Conservation (phyloP, 2,888 invertebrate genomes). For the Biston betularia region DNA sequence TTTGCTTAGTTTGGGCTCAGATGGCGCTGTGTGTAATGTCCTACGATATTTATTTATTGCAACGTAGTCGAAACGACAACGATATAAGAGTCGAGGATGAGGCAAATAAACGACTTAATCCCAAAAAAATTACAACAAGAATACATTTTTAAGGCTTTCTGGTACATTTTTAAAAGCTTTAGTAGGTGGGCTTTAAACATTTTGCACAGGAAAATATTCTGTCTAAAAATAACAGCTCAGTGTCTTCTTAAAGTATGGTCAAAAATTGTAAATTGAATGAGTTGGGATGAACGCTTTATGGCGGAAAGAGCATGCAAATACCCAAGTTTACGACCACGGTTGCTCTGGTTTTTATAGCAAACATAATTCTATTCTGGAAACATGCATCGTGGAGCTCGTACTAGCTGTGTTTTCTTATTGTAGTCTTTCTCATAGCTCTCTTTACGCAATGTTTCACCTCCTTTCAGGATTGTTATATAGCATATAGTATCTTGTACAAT, state of each 20-base stretch:
- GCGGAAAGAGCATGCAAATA: conserved; percentile 38
- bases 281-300: conserved; percentile 29
- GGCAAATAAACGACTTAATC: neutral
- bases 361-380: conserved; percentile 14
- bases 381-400: conserved; percentile 5
- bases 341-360: conserved; percentile 18
- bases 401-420: neutral
- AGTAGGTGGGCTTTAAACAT: neutral
- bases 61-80: too few relatives aligned
- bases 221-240: conserved; percentile 11
- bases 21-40: too few relatives aligned
- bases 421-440: too few relatives aligned
- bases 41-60: too few relatives aligned
- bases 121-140: neutral
- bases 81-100: too few relatives aligned
- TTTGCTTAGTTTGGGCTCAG: too few relatives aligned
- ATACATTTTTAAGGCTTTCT: neutral
- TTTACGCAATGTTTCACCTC: too few relatives aligned
- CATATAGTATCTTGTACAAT: too few relatives aligned
- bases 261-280: conserved; percentile 38
- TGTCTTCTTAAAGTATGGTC: conserved; percentile 12
- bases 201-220: neutral
- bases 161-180: neutral
- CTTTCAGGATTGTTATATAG: too few relatives aligned
- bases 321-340: conserved; percentile 18